Evolutionary conservation across 2,888 invertebrate species (phyloP), one percentile per base, ranked within the genome.

Genomic region (Chydorus sphaericus): DNA sequence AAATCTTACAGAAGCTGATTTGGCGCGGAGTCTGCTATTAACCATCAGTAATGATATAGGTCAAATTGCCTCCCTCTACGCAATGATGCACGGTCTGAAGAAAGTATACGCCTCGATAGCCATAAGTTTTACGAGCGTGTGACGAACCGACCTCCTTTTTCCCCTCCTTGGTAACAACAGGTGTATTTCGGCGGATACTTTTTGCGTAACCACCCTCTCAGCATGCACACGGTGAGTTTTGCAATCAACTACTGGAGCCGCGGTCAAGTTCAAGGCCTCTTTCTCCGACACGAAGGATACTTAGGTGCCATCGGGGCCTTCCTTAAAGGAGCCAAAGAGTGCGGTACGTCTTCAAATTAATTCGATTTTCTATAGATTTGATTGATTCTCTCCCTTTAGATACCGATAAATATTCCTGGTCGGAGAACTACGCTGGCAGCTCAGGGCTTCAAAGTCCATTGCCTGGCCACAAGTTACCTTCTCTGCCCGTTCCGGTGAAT

Each of bases 141-240:
- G 33, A 10, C 33, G 33, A 44, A 44, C 44, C 26, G 4, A 5
- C 26, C 3, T 23, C 44, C 16, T 23, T 3, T 39, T 10, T n/a
- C n/a, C n/a, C n/a, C n/a, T n/a, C n/a, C n/a, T n/a, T n/a, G n/a
- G n/a, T n/a, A n/a, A n/a, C n/a, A n/a, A n/a, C n/a, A 75, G 67
- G 77, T 82, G 33, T 81, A 81, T 62, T 82, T 82, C 67, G 81
- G 81, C 36, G 82, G 82, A 14, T 82, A 79, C 64, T 81, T 82
- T 65, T 72, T 82, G 36, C 71, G 82, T 37, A 80, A 81, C 62
- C 81, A 81, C 67, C 79, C 80, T 1, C 68, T 81, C 6, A 80
- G 79, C 55, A 82, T 82, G 82, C 77, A 81, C 62, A 79, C 80
- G 4, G 75, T 82, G 56, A 76, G 77, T 6, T 81, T 74, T 66